Evolutionary conservation across 2,113 vertebrate species (phyloP).

Genomic region (Coptodon rendalli): DNA sequence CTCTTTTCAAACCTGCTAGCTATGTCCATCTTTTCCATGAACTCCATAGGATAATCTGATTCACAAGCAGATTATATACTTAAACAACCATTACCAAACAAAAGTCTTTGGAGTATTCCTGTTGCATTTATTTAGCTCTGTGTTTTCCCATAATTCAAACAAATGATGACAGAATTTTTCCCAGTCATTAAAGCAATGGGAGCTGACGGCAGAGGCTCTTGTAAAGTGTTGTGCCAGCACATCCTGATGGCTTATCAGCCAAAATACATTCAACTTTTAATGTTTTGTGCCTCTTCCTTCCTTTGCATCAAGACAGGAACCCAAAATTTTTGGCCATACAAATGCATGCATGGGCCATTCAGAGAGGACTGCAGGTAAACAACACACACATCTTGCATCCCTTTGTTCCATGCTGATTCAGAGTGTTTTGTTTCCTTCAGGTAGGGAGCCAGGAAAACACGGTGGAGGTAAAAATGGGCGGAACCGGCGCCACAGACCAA

Average conservation of each 20-base stretch:
- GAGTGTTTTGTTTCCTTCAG: constrained; percentile 42
- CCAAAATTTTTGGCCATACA: neutral
- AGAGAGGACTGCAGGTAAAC: neutral
- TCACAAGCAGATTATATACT: neutral
- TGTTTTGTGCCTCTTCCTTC: constrained; percentile 56
- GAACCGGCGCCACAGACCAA: constrained; percentile 12
- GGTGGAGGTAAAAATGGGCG: constrained; percentile 32
- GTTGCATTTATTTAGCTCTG: neutral
- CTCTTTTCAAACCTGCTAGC: neutral
- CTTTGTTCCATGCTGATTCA: constrained; percentile 54
- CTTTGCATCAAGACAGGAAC: constrained; percentile 38
- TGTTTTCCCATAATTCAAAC: neutral
- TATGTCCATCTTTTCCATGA: neutral
- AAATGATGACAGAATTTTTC: neutral
- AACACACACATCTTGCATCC: neutral
- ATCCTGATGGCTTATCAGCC: neutral
- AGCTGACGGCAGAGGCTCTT: neutral
- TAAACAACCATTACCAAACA: neutral
- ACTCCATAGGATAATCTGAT: neutral
- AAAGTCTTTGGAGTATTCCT: neutral
- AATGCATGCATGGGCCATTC: neutral
- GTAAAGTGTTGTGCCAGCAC: neutral
- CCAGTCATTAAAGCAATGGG: neutral
- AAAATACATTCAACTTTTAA: neutral
- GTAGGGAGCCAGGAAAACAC: constrained; percentile 46